Evolutionary conservation across 2,113 vertebrate genomes (phyloP), one percentile per base, ranked within the genome.

Genomic region (Microtus ochrogaster): DNA sequence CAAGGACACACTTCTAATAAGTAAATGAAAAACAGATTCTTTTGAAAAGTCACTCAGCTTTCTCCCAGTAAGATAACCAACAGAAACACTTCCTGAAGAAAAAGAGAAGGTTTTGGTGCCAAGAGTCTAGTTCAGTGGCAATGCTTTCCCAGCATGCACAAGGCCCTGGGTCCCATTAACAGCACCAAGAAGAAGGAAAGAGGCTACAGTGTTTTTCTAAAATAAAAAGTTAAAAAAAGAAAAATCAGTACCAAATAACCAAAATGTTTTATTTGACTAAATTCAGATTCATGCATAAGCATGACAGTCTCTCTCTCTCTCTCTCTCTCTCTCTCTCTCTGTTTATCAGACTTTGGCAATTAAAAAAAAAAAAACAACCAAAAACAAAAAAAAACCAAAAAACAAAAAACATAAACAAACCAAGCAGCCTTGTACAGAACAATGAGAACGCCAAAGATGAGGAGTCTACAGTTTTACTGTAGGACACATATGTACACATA

Each of bases 301-400:
- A 99, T 98, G 99, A 99, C 98, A 98, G 97, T 99, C 98, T 98
- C 99, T 82, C 55, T 61, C 98, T 97, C 28, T 98, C 99, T 99
- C 98, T 98, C 99, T 82, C 55, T 61, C 98, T 97, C 28, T 98
- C 99, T 82, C 55, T 66, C 28, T 98, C 49, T 52, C 49, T 52
- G 95, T 95, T 92, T 79, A 97, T 98, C 99, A 98, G 98, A 99
- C 99, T 99, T 99, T 99, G 99, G 99, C 99, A 99, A 98, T 99
- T 98, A 97, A 97, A 99, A 91, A 88, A 70, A 97, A 99, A 52
- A 55, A 58, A 58, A 58, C 4, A 58, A 58, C 4, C 55, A 58
- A 12, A 72, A 89, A 44, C 96, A 72, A 89, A 44, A 99, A 91
- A 88, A 70, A 97, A 99, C 6, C 55, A 36, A 72, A 49, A 49